Percentiles rank a stretch among this genome's conserved stretches.
Evolutionary conservation across 2,113 vertebrate species (phyloP).

Genomic region (Atherinomorus stipes): DNA sequence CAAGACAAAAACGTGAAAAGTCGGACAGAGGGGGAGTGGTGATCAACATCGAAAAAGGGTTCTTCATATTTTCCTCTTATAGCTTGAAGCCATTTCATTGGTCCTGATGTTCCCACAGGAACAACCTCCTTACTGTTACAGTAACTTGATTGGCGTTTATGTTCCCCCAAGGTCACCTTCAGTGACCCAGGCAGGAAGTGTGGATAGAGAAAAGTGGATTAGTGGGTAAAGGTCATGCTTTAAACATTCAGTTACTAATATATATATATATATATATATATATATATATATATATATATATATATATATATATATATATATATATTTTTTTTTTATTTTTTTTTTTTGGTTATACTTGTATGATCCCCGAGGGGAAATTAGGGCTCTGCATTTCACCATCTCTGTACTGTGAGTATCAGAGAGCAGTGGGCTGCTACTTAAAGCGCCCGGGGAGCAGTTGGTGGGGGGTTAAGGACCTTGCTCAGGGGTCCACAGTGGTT

Average conservation of each 20-base stretch:
- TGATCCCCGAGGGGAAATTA: too few species aligned
- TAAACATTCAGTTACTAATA: conserved; percentile 30
- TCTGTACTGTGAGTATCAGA: too few species aligned
- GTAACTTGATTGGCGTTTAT: conserved; percentile 55
- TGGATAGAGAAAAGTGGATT: conserved; percentile 50
- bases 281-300: too few species aligned
- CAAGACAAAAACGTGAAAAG: background rate
- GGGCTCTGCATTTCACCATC: too few species aligned
- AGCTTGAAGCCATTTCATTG: conserved; percentile 33
- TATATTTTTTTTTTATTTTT: too few species aligned
- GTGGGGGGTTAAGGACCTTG: too few species aligned
- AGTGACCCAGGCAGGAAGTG: conserved; percentile 34
- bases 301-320: too few species aligned
- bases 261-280: too few species aligned
- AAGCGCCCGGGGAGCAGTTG: too few species aligned
- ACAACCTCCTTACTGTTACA: conserved; percentile 42
- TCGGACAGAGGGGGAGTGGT: conserved; percentile 4
- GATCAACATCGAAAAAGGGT: conserved; percentile 50
- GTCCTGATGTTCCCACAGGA: conserved; percentile 39
- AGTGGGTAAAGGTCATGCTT: conserved; percentile 25
- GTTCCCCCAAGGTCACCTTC: conserved; percentile 20
- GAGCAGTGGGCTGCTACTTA: too few species aligned
- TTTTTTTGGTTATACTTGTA: too few species aligned
- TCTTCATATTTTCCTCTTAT: conserved; percentile 26
- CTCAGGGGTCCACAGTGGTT: too few species aligned